Percentiles rank a stretch among this genome's conserved stretches.
phyloP scores from a whole-genome alignment of 2,113 vertebrate species.

The Zosterops lateralis region DNA sequence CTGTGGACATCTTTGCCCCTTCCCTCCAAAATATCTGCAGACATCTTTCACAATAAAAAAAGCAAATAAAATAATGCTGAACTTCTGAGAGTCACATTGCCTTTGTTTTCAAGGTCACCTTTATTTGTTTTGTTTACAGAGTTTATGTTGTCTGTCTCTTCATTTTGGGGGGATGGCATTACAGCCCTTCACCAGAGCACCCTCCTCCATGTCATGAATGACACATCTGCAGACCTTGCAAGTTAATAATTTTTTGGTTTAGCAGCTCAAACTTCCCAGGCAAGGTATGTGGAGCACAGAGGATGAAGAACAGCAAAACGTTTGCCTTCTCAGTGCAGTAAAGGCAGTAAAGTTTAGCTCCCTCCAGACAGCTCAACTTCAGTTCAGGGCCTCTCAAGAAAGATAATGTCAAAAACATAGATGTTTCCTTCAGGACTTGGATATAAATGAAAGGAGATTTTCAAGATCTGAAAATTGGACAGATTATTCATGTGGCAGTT shows the following conservation, averaged over 20 bases:
- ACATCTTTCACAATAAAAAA: background rate
- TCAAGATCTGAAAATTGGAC: background rate
- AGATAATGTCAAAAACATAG: background rate
- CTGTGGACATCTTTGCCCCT: background rate
- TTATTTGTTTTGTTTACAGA: background rate
- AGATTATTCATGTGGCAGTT: background rate
- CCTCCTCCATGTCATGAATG: background rate
- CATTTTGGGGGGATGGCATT: background rate
- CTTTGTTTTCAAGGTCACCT: background rate
- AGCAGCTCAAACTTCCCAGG: background rate
- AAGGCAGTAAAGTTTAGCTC: background rate
- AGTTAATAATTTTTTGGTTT: background rate
- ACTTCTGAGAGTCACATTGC: background rate
- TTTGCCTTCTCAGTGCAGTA: rapidly evolving
- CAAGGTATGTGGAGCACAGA: background rate
- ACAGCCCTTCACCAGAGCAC: background rate
- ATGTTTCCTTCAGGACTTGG: background rate
- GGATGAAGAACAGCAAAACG: background rate
- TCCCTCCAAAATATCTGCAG: background rate
- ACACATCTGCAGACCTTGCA: background rate
- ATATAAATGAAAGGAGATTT: background rate
- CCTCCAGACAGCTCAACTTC: no score
- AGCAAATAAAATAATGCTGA: background rate
- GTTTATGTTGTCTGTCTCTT: background rate
- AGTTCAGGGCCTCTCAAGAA: no score